Evolutionary conservation across 2,888 invertebrate species (phyloP), one percentile per base, ranked within the genome.

Genomic region (Drosophila acutilabella): DNA sequence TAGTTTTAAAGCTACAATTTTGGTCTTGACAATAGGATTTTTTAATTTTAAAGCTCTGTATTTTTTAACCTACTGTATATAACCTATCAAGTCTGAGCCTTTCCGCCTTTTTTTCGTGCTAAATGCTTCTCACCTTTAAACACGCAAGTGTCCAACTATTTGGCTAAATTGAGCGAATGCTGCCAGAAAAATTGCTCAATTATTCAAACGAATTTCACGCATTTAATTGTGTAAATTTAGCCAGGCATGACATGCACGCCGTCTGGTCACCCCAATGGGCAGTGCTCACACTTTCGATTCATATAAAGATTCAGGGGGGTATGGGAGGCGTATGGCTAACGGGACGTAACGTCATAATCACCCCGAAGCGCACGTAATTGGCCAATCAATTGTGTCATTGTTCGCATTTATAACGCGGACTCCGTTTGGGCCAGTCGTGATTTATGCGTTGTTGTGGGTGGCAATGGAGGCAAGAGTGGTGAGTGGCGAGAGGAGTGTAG

Each of bases 351-450:
- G 84, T 86, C 87, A 91, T 90, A 90, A 90, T 90, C 90, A 90
- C 90, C 90, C 84, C 75, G 87, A 88, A 88, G 83, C 83, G 72
- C 84, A 87, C 90, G 90, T 92, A 92, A 92, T 92, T 92, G 92
- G 92, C 92, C 92, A 92, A 92, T 92, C 92, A 92, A 92, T 92
- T 82, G 89, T 82, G 82, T 82, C 82, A 82, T 82, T 82, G 82
- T 82, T 82, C 82, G 89, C 82, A 82, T 82, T 82, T 82, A 82
- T 82, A 88, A 82, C 82, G 88, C 89, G 82, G 87, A 81, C 88
- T 80, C 59, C 58, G 73, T 40, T 62, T 16, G 62, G 66, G 45
- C 84, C 68, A 8, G 69, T 73, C 60, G 88, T 88, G 88, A 91
- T 91, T 91, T 91, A 89, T 91, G 78, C 71, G 57, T 51, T 51